Percentiles rank a stretch among this genome's conserved stretches.
Evolutionary conservation across 2,888 invertebrate species (phyloP).

Genomic region (Cheilosia urbana): DNA sequence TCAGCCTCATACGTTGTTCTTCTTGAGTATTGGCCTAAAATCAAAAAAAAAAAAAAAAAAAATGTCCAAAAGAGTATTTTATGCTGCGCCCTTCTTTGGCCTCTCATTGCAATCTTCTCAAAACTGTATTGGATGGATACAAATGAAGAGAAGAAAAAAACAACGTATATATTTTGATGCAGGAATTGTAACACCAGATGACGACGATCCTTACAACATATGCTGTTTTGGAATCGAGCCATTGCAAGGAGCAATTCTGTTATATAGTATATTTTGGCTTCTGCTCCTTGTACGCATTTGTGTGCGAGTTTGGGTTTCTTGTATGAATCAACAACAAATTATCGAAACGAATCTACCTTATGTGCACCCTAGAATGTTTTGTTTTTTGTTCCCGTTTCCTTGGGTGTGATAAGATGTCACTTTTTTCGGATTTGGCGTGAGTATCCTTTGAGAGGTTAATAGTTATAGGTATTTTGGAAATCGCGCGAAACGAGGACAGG

Average conservation of each 20-base stretch:
- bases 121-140: conserved; percentile 69
- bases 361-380: conserved; percentile 13
- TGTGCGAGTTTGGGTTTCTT: conserved; percentile 18
- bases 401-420: conserved; percentile 28
- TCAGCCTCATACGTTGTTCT: conserved; percentile 8
- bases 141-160: conserved; percentile 52
- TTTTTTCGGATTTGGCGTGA: not conserved
- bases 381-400: not conserved
- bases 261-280: conserved; percentile 57
- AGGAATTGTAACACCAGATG: conserved; percentile 75
- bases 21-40: conserved; percentile 46
- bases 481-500: no score
- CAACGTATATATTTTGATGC: conserved; percentile 37
- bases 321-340: conserved; percentile 56
- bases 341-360: conserved; percentile 36
- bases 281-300: conserved; percentile 50
- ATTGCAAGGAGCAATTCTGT: conserved; percentile 43
- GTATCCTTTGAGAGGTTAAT: not conserved
- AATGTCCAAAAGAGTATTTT: conserved; percentile 59
- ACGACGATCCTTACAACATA: conserved; percentile 72
- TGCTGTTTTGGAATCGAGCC: conserved; percentile 68
- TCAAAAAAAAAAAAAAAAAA: conserved; percentile 24
- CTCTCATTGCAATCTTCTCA: conserved; percentile 61
- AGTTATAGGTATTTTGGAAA: not conserved
- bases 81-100: conserved; percentile 19